Evolutionary conservation across 2,113 vertebrate species (phyloP), one percentile per base, ranked within the genome.

Genomic region (Solenodon paradoxus): DNA sequence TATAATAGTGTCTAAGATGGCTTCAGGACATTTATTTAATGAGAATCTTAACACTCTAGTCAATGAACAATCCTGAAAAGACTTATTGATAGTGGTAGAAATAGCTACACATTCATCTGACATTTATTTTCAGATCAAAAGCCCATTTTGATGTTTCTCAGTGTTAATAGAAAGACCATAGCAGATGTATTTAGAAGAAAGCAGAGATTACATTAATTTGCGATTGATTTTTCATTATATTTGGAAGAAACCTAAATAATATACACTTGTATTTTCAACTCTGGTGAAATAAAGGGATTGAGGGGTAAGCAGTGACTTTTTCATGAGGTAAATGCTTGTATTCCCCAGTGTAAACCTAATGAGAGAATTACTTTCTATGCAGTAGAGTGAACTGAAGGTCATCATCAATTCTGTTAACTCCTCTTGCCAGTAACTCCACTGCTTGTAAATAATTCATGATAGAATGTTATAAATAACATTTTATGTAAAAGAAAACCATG

Each of bases 391-490:
- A 84, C 53, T 83, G 93, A 93, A 96, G 88, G 96, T 94, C 95
- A 95, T 80, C 91, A 96, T 96, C 91, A 95, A 93, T 97, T 97
- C 82, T 93, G 91, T 94, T 96, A 75, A 84, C 32, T 79, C 53
- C 79, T 84, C 45, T 86, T 92, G 91, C 87, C 95, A 96, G 93
- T 96, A 81, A 97, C 89, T 91, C 75, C 15, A 38, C 15, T 32
- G 24, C 86, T 95, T 64, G 85, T 97, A 95, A 97, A 97, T 97
- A 97, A 96, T 97, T 97, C 94, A 97, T 95, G 95, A 91, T 71
- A 47, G 38, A 84, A 63, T 97, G 93, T 66, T 96, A 91, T 84
- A 96, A 97, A 95, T 93, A 97, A 95, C 94, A 96, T 93, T 96
- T 97, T 92, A 89, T 94, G 86, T 87, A 95, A 96, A 95, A 95